phyloP scores from a whole-genome alignment of 1,140 invertebrate genomes.

The Leptoteleia sp. region DNA sequence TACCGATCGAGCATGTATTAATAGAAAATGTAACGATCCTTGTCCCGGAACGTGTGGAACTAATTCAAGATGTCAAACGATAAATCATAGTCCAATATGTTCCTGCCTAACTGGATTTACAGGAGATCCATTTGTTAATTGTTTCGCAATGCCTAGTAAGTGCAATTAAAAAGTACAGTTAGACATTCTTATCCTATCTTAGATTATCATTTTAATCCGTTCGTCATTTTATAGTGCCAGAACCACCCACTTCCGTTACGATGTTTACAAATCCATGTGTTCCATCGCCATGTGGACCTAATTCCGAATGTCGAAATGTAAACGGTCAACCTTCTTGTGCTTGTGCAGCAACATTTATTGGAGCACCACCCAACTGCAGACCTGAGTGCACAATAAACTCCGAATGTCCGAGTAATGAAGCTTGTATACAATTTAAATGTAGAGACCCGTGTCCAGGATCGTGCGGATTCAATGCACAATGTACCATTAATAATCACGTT shows the following conservation, averaged over 20 bases:
- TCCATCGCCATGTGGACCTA: constrained; percentile 85
- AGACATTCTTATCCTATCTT: too few relatives aligned
- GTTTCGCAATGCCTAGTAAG: constrained; percentile 82
- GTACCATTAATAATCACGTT: constrained; percentile 80
- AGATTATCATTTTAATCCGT: too few relatives aligned
- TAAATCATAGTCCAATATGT: constrained; percentile 89
- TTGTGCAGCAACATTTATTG: constrained; percentile 77
- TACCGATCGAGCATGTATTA: constrained; percentile 84
- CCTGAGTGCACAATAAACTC: constrained; percentile 79
- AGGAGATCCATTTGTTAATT: constrained; percentile 88
- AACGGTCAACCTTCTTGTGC: constrained; percentile 85
- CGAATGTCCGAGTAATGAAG: constrained; percentile 76
- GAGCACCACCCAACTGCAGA: constrained; percentile 74
- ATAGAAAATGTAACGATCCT: constrained; percentile 86
- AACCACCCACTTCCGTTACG: constrained; percentile 53
- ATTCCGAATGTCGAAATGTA: constrained; percentile 83
- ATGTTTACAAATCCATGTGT: constrained; percentile 80
- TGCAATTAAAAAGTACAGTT: too few relatives aligned
- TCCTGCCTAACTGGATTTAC: constrained; percentile 86
- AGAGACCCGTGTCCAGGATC: constrained; percentile 86
- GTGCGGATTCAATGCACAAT: constrained; percentile 84
- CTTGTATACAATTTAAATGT: constrained; percentile 84
- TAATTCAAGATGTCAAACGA: constrained; percentile 84
- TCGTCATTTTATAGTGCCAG: constrained; percentile 5
- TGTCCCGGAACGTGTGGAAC: constrained; percentile 86